Base-by-base conservation (phyloP, 2,888 invertebrate genomes). In the Agapostemon virescens region DNA sequence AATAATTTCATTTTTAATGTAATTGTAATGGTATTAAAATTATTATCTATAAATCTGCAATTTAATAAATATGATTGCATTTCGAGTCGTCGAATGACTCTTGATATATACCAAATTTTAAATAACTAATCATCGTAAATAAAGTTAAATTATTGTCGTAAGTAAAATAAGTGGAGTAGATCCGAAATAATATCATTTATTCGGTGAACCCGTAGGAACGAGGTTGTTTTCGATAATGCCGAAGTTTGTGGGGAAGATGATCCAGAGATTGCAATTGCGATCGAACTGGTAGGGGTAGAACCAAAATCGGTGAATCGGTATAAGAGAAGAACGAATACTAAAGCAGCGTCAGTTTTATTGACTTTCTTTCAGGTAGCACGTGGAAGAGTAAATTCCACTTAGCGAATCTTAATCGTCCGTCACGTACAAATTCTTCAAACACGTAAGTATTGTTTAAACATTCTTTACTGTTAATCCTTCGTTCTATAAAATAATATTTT, bases 311-410 rank as follows among this genome's bases (percentile, higher is more conserved):
- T 69, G 82, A 75, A 81, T 78, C 81, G 90, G 90, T 92, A 92
- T 92, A 92, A 92, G 92, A 92, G 92, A 88, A 90, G 92, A 89
- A 90, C 90, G 90, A 88, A 91, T 90, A 90, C 91, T 90, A 90
- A 91, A 90, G 90, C 90, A 90, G 90, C 90, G 90, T 87, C 92
- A 92, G 92, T 92, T 91, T 91, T 90, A 91, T 91, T 92, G 90
- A 91, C 91, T 92, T 92, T 91, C 91, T 90, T 91, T 90, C 88
- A 87, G 88, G 88, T 86, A 88, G 83, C 88, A 84, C 88, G 86
- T 85, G 83, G 63, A 77, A 70, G 71, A 78, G 85, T 76, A 81
- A 73, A 85, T 76, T 79, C 68, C 83, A 76, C 58, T 71, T 82
- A 71, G 73, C 38, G 71, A 66, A 64, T 77, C 77, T 78, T 66